Percentiles rank a stretch among this genome's conserved stretches.
phyloP scores from a whole-genome alignment of 2,113 vertebrate species.

The Phyllostomus hastatus region DNA sequence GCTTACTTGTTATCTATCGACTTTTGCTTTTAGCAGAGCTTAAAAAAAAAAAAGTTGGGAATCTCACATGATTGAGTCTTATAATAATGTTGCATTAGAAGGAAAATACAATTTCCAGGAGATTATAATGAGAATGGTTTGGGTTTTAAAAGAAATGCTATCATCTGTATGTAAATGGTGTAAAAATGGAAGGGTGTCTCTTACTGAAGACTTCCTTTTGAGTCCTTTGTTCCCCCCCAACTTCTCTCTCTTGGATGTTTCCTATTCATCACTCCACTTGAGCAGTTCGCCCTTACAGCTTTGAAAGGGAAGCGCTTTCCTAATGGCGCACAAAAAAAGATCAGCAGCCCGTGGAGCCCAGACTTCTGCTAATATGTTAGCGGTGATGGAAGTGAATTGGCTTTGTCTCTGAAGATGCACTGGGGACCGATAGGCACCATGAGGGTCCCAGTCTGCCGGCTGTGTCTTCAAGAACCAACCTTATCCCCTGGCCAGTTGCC shows the following conservation, averaged over 20 bases:
- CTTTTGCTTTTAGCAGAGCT: constrained; percentile 49
- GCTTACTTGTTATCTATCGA: constrained; percentile 53
- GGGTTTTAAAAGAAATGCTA: not conserved
- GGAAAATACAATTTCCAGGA: not conserved
- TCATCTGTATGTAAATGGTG: not conserved
- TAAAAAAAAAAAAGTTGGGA: not conserved
- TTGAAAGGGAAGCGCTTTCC: not conserved
- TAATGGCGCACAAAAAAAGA: not conserved
- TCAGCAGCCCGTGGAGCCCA: not conserved
- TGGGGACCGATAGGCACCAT: not conserved
- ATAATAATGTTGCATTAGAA: constrained; percentile 26
- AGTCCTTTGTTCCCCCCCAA: not conserved
- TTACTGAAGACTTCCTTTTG: not conserved
- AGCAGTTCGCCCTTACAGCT: not conserved
- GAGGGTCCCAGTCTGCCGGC: not conserved
- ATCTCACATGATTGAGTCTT: constrained; percentile 48
- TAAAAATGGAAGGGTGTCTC: not conserved
- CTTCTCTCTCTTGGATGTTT: not conserved
- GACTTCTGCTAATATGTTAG: not conserved
- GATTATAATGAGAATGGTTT: not conserved
- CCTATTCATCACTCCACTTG: not conserved
- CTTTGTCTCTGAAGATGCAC: not conserved
- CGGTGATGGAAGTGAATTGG: not conserved
- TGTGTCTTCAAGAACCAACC: not conserved
- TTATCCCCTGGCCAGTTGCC: not conserved